phyloP scores from a whole-genome alignment of 2,888 invertebrate species.

The Nebria brevicollis region DNA sequence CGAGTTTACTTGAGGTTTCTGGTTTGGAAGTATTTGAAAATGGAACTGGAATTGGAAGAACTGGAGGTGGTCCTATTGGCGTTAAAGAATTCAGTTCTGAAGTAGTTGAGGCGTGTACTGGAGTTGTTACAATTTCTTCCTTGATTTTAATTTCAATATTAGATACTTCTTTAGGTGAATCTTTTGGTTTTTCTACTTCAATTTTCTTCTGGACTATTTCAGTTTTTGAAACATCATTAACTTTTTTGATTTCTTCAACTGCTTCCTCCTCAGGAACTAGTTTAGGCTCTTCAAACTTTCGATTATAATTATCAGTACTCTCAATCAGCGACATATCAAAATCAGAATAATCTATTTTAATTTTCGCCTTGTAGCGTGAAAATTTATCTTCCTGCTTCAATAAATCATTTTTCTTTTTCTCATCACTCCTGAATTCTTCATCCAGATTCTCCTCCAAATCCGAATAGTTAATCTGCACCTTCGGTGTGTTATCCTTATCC shows the following conservation, averaged over 20 bases:
- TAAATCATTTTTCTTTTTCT: constrained; percentile 19
- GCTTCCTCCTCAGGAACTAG: background rate
- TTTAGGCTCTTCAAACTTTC: constrained; percentile 18
- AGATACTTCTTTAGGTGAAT: background rate
- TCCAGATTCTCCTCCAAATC: constrained; percentile 41
- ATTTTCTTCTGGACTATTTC: constrained; percentile 10
- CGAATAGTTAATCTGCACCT: constrained; percentile 35
- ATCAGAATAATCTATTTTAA: constrained; percentile 46
- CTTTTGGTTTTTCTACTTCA: constrained; percentile 54
- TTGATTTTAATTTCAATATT: background rate
- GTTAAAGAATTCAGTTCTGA: constrained; percentile 11
- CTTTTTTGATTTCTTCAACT: constrained; percentile 17
- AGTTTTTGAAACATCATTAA: background rate
- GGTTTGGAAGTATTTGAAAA: background rate
- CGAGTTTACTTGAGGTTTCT: constrained; percentile 56
- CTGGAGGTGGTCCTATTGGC: constrained; percentile 34
- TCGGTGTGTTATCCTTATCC: constrained; percentile 32
- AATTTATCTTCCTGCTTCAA: background rate
- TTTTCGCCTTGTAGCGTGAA: constrained; percentile 23
- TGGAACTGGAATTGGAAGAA: constrained; percentile 26
- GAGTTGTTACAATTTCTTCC: background rate
- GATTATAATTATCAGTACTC: constrained; percentile 31
- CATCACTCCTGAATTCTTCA: constrained; percentile 29
- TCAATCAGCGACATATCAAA: constrained; percentile 40
- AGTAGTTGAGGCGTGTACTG: background rate